Base-by-base conservation (phyloP, 1,140 invertebrate species). In the Nasonia vitripennis region DNA sequence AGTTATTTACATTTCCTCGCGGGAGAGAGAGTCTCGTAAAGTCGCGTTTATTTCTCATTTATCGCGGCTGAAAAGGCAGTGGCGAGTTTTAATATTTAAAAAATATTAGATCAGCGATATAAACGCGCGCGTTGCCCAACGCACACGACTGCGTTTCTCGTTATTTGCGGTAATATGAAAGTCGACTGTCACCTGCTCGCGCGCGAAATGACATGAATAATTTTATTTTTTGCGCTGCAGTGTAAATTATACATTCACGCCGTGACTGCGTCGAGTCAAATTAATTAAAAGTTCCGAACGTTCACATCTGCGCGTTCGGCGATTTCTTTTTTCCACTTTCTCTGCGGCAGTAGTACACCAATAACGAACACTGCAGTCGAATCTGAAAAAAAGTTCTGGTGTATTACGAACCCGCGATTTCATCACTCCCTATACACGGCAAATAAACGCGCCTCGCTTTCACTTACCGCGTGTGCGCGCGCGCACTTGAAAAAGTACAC, bases 401-500 rank as follows among this genome's bases (percentile, higher is more conserved):
- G 5, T 62, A 3, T 4, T n/a, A n/a, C 7, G 4, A 75, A 77
- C 41, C 9, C 2, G 37, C 23, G n/a, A 73, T 81, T 81, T 81
- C 80, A 73, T 73, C 68, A 51, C n/a, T 45, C 0, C 45, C 37
- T 48, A 55, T 45, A 71, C 20, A 81, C 48, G 79, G 67, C 79
- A 81, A 81, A 81, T 70, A 81, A 81, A 81, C 45, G 34, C n/a
- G 34, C n/a, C 27, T 68, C n/a, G n/a, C 80, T 81, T 81, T 81
- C 80, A 73, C 80, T 81, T 51, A 31, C 34, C 4, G 34, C 27
- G 27, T 27, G 27, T 27, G 27, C 27, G 27, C 27, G 41, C n/a
- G 23, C 77, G n/a, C 23, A 34, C 27, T 27, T 10, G 17, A 62
- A 62, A 62, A 62, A 62, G 20, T 62, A 17, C 48, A 17, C 48